Evolutionary conservation across 2,888 invertebrate genomes (phyloP).

Genomic region (Agonopterix arenella): DNA sequence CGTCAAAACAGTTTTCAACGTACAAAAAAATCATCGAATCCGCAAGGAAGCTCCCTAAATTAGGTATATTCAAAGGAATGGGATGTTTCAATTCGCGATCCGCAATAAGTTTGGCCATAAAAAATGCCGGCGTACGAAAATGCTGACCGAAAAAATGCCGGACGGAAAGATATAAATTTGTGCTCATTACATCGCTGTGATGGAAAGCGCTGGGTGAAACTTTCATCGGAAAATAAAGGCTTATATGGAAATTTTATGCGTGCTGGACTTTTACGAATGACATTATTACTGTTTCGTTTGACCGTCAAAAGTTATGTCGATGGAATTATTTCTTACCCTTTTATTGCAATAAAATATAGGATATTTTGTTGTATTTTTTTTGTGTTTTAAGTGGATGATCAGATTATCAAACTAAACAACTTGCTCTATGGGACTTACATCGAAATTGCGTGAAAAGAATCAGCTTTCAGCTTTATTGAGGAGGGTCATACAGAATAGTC

Average conservation of each 20-base stretch:
- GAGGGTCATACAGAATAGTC: no score
- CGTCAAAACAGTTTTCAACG: neutral
- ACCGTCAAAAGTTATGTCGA: no score
- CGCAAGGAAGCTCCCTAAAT: constrained; percentile 36
- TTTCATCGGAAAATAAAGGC: constrained; percentile 1
- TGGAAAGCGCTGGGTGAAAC: constrained; percentile 3
- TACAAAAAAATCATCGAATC: constrained; percentile 24
- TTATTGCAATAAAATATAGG: no score
- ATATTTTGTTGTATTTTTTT: no score
- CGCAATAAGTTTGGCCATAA: constrained; percentile 26
- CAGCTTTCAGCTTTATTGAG: no score
- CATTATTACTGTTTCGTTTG: no score
- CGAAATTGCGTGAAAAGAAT: no score
- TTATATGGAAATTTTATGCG: neutral
- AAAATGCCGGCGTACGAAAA: constrained; percentile 21
- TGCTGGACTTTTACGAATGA: no score
- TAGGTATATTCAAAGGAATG: constrained; percentile 49
- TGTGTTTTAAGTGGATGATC: no score
- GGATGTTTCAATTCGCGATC: constrained; percentile 39
- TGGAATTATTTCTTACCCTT: no score
- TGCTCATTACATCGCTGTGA: constrained; percentile 20
- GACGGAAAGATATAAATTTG: constrained; percentile 23
- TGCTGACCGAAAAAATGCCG: constrained; percentile 18
- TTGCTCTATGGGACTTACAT: no score
- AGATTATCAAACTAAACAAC: no score